Evolutionary conservation across 2,113 vertebrate genomes (phyloP).

Genomic region (Cardinalis cardinalis): DNA sequence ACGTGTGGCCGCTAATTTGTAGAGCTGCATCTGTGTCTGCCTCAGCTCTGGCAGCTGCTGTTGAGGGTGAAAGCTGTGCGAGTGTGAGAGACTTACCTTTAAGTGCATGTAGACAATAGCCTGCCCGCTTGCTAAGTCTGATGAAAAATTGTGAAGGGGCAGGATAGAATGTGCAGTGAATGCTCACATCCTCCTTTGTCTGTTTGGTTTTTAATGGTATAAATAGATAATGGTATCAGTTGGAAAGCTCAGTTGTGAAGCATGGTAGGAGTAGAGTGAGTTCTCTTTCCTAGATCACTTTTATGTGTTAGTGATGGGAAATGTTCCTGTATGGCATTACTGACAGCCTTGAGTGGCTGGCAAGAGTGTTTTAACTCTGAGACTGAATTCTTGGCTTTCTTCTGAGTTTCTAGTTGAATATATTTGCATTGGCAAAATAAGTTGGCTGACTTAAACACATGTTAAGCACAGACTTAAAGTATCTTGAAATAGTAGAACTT

Average conservation of each 20-base stretch:
- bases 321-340: background rate
- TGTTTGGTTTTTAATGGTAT: background rate
- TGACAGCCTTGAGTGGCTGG: background rate
- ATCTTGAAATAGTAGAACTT: background rate
- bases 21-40: background rate
- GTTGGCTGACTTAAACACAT: background rate
- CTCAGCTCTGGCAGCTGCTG: background rate
- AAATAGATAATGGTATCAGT: background rate
- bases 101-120: background rate
- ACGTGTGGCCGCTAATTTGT: background rate
- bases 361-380: background rate
- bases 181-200: background rate
- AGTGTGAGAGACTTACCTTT: background rate
- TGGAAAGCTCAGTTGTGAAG: background rate
- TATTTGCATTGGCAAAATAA: background rate
- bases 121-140: background rate
- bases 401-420: background rate
- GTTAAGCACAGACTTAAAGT: background rate
- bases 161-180: background rate
- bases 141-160: background rate
- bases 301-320: background rate
- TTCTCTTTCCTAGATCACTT: background rate
- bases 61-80: background rate
- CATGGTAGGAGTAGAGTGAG: background rate
- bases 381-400: background rate